Evolutionary conservation across 2,113 vertebrate genomes (phyloP).

Genomic region (Macroglossus sobrinus): DNA sequence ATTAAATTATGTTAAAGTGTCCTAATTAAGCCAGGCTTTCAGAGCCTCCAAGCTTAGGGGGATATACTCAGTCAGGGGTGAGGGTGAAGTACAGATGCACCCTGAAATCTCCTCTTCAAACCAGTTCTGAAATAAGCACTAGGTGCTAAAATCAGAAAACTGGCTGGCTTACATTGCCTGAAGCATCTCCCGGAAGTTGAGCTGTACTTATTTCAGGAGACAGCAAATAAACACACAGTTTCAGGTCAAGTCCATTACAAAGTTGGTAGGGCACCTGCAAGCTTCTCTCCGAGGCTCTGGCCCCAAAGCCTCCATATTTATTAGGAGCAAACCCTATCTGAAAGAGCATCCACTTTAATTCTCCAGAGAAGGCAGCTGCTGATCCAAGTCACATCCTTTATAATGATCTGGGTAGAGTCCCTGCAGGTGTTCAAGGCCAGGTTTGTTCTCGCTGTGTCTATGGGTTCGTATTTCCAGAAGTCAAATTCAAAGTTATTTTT

Average conservation of each 20-base stretch:
- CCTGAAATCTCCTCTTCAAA: conserved; percentile 51
- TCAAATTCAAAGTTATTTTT: conserved; percentile 63
- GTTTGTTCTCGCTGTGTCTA: background rate
- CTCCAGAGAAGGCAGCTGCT: background rate
- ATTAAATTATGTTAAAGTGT: conserved; percentile 81
- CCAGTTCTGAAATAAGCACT: conserved; percentile 21
- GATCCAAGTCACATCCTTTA: conserved; percentile 45
- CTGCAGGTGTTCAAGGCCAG: background rate
- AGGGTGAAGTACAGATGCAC: conserved; percentile 64
- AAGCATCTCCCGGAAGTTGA: conserved; percentile 69
- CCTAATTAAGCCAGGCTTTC: conserved; percentile 78
- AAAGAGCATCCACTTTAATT: conserved; percentile 49
- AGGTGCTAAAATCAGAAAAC: background rate
- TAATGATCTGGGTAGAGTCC: conserved; percentile 59
- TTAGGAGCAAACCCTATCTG: conserved; percentile 21
- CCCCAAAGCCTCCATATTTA: conserved; percentile 37
- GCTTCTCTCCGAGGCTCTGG: conserved; percentile 64
- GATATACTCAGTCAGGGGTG: conserved; percentile 68
- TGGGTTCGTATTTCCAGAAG: conserved; percentile 32
- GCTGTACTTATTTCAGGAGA: conserved; percentile 77
- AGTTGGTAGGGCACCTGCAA: conserved; percentile 66
- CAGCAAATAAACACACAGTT: conserved; percentile 69
- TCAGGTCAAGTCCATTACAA: conserved; percentile 77
- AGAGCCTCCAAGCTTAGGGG: conserved; percentile 76
- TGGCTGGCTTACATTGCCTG: conserved; percentile 60